These are phyloP conservation scores for Saxidomus purpurata DNA, from an alignment of 1,140 invertebrate genomes.

Conservation along the genomic window DNA sequence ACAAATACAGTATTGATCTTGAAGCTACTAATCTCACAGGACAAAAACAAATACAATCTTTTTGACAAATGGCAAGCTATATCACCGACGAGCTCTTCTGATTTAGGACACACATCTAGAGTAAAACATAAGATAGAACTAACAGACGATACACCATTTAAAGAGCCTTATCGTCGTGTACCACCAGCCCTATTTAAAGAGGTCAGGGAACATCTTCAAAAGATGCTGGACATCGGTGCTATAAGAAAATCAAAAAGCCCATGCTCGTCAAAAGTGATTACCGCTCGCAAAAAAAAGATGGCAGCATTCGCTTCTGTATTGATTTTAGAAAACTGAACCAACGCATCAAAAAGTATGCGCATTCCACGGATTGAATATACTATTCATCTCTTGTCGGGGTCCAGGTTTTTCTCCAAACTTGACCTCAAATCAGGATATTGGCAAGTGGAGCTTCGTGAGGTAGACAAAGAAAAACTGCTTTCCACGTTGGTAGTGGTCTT, in stretches of 20 bases:
- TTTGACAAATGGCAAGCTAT: neutral
- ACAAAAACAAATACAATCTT: neutral
- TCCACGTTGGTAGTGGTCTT: constrained; percentile 57
- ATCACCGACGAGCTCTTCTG: neutral
- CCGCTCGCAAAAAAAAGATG: constrained; percentile 85
- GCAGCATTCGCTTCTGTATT: constrained; percentile 83
- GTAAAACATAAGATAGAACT: neutral
- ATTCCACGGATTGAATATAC: constrained; percentile 73
- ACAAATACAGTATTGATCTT: neutral
- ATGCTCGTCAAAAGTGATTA: constrained; percentile 48
- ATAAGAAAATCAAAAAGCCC: neutral
- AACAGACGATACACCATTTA: neutral
- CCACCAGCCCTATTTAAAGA: neutral
- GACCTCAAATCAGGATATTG: constrained; percentile 87
- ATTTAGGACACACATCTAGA: neutral
- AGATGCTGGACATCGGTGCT: neutral
- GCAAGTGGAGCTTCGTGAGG: constrained; percentile 84
- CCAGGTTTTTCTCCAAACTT: constrained; percentile 85
- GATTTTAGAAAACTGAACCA: constrained; percentile 83
- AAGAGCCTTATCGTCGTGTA: neutral
- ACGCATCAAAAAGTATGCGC: constrained; percentile 60
- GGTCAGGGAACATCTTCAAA: neutral
- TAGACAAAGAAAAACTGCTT: constrained; percentile 66
- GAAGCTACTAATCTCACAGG: neutral
- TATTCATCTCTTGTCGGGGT: constrained; percentile 76